A percentile compares a stretch with the other conserved stretches of the same genome.
phyloP scores from a whole-genome alignment of 1,140 invertebrate species.

The Acromyrmex echinatior region DNA sequence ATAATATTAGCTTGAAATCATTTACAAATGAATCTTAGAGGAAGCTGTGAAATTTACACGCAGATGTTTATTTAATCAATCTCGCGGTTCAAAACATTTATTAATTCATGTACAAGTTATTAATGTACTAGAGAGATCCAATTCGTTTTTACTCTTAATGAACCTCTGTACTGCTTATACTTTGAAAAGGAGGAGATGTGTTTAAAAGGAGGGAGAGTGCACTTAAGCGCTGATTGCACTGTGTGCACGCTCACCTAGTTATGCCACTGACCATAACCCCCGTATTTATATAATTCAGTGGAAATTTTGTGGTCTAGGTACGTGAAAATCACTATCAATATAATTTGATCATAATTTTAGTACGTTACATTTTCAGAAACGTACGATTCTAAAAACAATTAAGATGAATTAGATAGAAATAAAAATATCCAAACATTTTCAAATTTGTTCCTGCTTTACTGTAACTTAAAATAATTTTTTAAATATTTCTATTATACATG shows the following conservation, averaged over 20 bases:
- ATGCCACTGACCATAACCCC: slow-evolving; percentile 47
- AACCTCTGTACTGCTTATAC: slow-evolving; percentile 30
- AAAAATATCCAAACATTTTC: background rate
- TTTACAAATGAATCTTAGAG: background rate
- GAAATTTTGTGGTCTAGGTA: slow-evolving; percentile 42
- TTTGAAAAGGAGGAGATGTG: slow-evolving; percentile 48
- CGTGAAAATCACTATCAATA: slow-evolving; percentile 26
- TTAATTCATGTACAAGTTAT: slow-evolving; percentile 43
- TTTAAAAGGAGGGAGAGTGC: slow-evolving; percentile 37
- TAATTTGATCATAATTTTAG: background rate
- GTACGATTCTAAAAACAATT: background rate
- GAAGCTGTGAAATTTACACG: slow-evolving; percentile 5
- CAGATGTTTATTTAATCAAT: background rate
- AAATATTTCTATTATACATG: background rate
- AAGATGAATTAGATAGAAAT: background rate
- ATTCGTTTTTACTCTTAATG: slow-evolving; percentile 44
- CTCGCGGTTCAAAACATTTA: background rate
- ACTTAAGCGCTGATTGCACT: slow-evolving; percentile 57
- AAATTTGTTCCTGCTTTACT: background rate
- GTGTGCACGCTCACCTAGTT: slow-evolving; percentile 44
- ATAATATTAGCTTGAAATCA: background rate
- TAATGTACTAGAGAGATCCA: background rate
- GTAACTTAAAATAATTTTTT: background rate
- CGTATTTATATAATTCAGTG: slow-evolving; percentile 55
- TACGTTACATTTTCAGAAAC: background rate